Evolutionary conservation across 1,140 invertebrate species (phyloP).

Genomic region (Papilio xuthus): DNA sequence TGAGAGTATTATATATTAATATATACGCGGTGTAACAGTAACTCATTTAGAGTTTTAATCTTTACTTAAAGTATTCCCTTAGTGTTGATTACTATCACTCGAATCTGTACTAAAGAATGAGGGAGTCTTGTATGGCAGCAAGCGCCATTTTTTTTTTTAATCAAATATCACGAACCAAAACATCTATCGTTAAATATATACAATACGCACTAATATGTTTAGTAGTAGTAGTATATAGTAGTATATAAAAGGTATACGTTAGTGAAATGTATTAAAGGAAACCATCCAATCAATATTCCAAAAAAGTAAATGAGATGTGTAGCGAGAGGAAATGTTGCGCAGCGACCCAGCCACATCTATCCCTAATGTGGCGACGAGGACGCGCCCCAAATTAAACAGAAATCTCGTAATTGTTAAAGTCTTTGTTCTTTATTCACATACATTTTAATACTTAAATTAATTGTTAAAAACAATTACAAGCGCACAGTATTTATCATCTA

Average conservation of each 20-base stretch:
- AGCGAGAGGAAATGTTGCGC: slow-evolving; percentile 25
- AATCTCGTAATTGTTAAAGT: not conserved
- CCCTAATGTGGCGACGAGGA: slow-evolving; percentile 4
- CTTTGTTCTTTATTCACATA: not conserved
- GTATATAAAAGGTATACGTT: not conserved
- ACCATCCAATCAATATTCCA: slow-evolving; percentile 21
- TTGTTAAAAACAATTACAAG: too few relatives aligned
- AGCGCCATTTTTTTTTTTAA: too few relatives aligned
- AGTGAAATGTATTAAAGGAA: not conserved
- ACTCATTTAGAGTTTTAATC: too few relatives aligned
- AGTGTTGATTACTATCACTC: too few relatives aligned
- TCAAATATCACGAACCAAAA: too few relatives aligned
- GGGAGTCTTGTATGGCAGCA: too few relatives aligned
- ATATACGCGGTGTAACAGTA: too few relatives aligned
- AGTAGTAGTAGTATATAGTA: not conserved
- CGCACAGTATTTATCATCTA: not conserved
- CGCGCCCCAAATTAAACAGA: not conserved
- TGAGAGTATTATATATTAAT: too few relatives aligned
- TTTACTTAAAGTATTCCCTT: too few relatives aligned
- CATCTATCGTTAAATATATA: too few relatives aligned
- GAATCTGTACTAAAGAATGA: too few relatives aligned
- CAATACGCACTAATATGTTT: too few relatives aligned
- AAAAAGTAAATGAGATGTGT: slow-evolving; percentile 61
- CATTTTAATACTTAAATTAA: not conserved
- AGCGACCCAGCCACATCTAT: not conserved